Evolutionary conservation across 2,888 invertebrate genomes (phyloP), one percentile per base, ranked within the genome.

Genomic region (Drosophila hamatofila): DNA sequence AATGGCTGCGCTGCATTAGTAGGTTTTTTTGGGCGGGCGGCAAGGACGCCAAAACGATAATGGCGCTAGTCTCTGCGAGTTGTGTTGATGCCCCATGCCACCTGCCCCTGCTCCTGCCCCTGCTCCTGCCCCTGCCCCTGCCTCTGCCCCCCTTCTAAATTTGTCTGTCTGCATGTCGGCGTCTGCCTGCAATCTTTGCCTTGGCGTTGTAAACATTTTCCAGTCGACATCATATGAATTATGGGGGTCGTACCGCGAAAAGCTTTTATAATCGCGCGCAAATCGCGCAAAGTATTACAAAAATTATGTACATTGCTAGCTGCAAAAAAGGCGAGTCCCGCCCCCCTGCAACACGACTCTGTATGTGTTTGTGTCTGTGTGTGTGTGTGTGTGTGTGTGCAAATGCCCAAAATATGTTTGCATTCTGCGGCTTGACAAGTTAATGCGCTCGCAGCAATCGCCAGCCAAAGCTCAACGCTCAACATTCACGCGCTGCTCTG

Each of bases 221-320:
- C 86, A 89, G 86, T 89, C 88, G 89, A 89, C 89, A 87, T 87
- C 87, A 80, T 86, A 91, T 91, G 92, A 91, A 91, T 91, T 92
- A 92, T 92, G 83, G 82, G 83, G 86, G 91, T 89, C 90, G 91
- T 91, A 91, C 91, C 90, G 91, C 91, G 86, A 91, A 91, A 91
- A 92, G 91, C 91, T 91, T 91, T 91, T 91, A 92, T 91, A 91
- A 91, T 91, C 92, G 91, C 80, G 83, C 81, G 76, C 91, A 91
- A 91, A 91, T 91, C 90, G 91, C 83, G 90, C 90, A 87, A 86
- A 83, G 82, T 82, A 88, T 84, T 90, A 90, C 88, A 79, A 81
- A 89, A 89, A 91, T 91, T 88, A 91, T 89, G 88, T 84, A 89
- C 87, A 79, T 74, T 78, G 81, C 82, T 65, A 52, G 64, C 69